Conservation (phyloP, 2,113 vertebrate genomes). For the Myiopsitta monachus region DNA sequence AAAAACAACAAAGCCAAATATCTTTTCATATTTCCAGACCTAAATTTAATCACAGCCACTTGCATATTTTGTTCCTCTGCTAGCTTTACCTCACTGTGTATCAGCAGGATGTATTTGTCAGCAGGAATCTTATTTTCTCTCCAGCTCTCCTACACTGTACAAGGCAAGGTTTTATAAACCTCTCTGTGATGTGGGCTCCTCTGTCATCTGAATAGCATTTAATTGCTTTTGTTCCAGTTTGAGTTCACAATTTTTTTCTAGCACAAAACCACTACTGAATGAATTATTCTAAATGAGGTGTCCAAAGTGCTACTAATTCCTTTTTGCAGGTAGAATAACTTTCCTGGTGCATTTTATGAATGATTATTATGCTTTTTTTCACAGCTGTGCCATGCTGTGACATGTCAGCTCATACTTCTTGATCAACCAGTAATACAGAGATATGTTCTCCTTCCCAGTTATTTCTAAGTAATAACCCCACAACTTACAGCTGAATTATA, state of each 20-base stretch:
- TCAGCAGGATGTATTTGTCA: not conserved
- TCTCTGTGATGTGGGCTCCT: not conserved
- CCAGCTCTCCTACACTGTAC: not conserved
- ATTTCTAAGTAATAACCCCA: constrained; percentile 5
- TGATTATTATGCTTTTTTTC: not conserved
- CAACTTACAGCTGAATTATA: constrained; percentile 6
- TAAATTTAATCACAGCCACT: not conserved
- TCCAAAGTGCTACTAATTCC: not conserved
- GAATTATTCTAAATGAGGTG: not conserved
- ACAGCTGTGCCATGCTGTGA: not conserved
- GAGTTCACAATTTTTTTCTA: not conserved
- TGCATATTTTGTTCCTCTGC: not conserved
- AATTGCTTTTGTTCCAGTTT: not conserved
- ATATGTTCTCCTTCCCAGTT: not conserved
- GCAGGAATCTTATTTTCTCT: not conserved
- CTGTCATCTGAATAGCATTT: not conserved
- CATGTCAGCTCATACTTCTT: not conserved
- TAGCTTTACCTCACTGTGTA: not conserved
- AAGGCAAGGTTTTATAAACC: not conserved
- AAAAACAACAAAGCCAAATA: too few species aligned
- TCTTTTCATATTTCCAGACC: not conserved
- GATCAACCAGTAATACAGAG: not conserved
- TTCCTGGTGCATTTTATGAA: not conserved
- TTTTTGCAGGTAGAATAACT: not conserved
- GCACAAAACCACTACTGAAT: not conserved